A percentile compares a stretch with the other conserved stretches of the same genome.
Evolutionary conservation across 2,797 vertebrate genomes (phyloP).

Genomic region (Rhinella marina): DNA sequence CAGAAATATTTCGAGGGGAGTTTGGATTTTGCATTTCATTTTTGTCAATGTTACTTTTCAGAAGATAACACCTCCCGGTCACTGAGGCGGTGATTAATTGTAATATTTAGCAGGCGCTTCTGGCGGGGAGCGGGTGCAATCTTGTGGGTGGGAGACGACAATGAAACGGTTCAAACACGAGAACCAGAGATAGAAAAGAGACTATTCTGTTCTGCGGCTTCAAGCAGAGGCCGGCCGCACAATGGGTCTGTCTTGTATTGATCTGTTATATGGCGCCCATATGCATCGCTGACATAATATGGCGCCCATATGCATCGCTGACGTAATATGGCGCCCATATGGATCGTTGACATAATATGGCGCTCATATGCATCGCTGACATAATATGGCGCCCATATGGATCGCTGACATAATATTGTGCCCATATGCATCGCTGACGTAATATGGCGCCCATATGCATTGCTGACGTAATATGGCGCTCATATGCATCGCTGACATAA

Average conservation of each 20-base stretch:
- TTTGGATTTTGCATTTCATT: background rate
- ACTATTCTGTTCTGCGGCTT: background rate
- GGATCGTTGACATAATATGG: no score
- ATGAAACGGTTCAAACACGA: background rate
- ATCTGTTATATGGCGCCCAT: no score
- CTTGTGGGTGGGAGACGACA: background rate
- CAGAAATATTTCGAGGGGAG: background rate
- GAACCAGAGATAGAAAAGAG: background rate
- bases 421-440: no score
- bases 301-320: no score
- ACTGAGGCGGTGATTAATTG: background rate
- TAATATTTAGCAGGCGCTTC: background rate
- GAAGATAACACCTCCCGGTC: background rate
- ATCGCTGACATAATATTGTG: no score
- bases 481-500: no score
- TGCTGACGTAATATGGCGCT: no score
- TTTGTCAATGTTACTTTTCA: background rate
- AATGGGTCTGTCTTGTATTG: background rate
- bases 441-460: no score
- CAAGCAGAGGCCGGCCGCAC: background rate
- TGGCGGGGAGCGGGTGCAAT: background rate
- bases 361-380: no score
- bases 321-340: no score
- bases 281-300: no score
- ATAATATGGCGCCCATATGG: no score